Evolutionary conservation across 1,140 invertebrate genomes (phyloP).

Genomic region (Nephotettix cincticeps): DNA sequence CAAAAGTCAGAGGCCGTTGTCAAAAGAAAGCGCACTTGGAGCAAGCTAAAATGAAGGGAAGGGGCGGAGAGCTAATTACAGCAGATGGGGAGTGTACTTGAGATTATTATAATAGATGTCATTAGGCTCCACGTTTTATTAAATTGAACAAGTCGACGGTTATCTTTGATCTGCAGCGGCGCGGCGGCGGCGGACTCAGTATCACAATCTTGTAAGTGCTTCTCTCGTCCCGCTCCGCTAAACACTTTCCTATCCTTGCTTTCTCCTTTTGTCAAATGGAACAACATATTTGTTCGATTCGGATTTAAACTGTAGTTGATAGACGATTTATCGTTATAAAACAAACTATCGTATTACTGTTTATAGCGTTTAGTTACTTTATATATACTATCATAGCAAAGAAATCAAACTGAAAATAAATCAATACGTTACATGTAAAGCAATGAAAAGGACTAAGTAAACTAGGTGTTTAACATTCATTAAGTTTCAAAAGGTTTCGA

Average conservation of each 20-base stretch:
- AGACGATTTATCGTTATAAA: too few species aligned
- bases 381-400: too few species aligned
- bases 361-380: too few species aligned
- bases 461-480: too few species aligned
- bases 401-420: too few species aligned
- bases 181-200: neutral
- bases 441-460: too few species aligned
- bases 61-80: neutral
- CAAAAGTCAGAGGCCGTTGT: slow-evolving; percentile 1
- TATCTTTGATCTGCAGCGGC: neutral
- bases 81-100: neutral
- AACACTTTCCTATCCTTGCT: neutral
- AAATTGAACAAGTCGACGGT: neutral
- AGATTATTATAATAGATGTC: neutral
- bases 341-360: too few species aligned
- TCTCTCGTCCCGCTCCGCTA: neutral
- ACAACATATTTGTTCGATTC: neutral
- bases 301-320: too few species aligned
- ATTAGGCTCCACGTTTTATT: neutral
- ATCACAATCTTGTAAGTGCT: slow-evolving; percentile 9
- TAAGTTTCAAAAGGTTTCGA: too few species aligned
- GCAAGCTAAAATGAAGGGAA: neutral
- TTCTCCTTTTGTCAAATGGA: neutral
- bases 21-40: neutral
- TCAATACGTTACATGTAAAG: too few species aligned